These are phyloP conservation scores for Nemurella pictetii DNA, from an alignment of 2,888 invertebrate species.

Conservation along the genomic window DNA sequence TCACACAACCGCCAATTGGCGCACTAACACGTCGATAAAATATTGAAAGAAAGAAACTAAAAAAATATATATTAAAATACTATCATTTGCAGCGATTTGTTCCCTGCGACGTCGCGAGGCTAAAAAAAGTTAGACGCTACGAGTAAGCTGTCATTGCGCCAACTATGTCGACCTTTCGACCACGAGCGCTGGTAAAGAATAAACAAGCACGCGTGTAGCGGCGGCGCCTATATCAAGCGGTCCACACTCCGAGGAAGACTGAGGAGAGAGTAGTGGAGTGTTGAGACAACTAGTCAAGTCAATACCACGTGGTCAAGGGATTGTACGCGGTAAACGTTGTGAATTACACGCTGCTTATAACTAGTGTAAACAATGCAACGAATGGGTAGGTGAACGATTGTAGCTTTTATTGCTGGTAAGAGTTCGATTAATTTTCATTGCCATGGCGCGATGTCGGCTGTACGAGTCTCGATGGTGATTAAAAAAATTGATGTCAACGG, in stretches of 20 bases:
- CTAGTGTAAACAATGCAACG: too few relatives aligned
- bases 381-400: too few relatives aligned
- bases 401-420: too few relatives aligned
- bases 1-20: background rate
- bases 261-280: background rate
- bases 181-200: background rate
- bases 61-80: background rate
- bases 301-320: background rate
- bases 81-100: background rate
- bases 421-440: too few relatives aligned
- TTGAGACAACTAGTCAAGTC: background rate
- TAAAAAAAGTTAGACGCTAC: background rate
- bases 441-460: too few relatives aligned
- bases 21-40: background rate
- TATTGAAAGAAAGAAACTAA: too few relatives aligned
- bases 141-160: conserved; percentile 2
- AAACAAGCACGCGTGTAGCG: background rate
- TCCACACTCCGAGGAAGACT: background rate
- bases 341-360: too few relatives aligned
- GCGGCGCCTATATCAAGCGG: background rate
- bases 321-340: too few relatives aligned
- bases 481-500: too few relatives aligned
- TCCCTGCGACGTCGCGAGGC: background rate
- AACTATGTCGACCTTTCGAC: conserved; percentile 9
- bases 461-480: too few relatives aligned